A percentile compares a stretch with the other conserved stretches of the same genome.
Evolutionary conservation across 2,888 invertebrate species (phyloP).

Genomic region (Drosophila helvetica): DNA sequence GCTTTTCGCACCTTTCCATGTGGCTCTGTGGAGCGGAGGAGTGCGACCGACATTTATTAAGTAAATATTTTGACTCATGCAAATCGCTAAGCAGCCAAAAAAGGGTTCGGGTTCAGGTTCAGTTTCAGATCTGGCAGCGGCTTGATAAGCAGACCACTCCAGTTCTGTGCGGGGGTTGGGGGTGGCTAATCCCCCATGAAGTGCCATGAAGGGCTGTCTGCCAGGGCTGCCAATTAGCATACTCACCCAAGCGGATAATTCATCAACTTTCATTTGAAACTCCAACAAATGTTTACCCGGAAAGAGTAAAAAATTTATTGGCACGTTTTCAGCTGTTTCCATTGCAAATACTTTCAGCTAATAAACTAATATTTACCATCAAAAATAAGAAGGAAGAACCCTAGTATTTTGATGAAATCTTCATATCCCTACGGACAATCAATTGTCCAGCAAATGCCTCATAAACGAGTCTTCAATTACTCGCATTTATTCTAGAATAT

Average conservation of each 20-base stretch:
- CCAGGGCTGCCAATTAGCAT: neutral
- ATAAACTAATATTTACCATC: neutral
- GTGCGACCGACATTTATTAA: constrained; percentile 53
- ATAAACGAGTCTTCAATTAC: constrained; percentile 42
- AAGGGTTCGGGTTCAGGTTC: constrained; percentile 1
- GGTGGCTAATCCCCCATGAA: constrained; percentile 8
- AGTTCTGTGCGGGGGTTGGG: neutral
- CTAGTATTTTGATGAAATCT: constrained; percentile 33
- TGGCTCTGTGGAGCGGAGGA: constrained; percentile 14
- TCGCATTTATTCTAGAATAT: constrained; percentile 11
- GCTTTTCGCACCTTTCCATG: constrained; percentile 76
- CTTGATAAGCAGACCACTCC: constrained; percentile 1
- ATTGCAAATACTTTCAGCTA: too few relatives aligned
- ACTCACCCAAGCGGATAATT: neutral
- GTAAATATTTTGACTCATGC: constrained; percentile 74
- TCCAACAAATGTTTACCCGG: too few relatives aligned
- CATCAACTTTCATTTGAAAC: neutral
- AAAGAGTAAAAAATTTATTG: too few relatives aligned
- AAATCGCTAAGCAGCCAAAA: constrained; percentile 36
- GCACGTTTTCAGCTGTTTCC: too few relatives aligned
- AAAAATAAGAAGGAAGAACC: neutral
- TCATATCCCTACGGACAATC: constrained; percentile 24
- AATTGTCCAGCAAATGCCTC: constrained; percentile 40
- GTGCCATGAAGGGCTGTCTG: neutral
- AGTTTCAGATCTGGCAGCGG: neutral